These are phyloP conservation scores for Erebia ligea DNA, from an alignment of 2,888 invertebrate species.

Conservation along the genomic window DNA sequence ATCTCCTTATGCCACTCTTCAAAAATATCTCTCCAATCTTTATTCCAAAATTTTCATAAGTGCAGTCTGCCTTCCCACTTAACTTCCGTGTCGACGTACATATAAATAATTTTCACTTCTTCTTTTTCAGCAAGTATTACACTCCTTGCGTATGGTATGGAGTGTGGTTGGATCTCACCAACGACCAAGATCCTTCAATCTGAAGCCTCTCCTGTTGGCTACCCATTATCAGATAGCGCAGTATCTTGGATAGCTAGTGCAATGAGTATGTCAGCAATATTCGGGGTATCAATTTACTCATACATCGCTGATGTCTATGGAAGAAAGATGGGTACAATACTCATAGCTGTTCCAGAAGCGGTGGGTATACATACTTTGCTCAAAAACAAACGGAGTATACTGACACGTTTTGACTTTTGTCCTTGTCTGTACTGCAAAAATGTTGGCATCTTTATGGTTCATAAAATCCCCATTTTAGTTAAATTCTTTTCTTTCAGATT, in stretches of 20 bases:
- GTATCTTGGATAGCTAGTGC: conserved; percentile 75
- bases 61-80: no score
- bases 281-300: conserved; percentile 66
- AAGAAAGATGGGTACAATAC: conserved; percentile 66
- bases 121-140: conserved; percentile 33
- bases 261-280: conserved; percentile 58
- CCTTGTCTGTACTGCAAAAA: neutral
- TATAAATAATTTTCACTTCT: no score
- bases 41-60: no score
- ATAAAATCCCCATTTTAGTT: neutral
- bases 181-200: conserved; percentile 60
- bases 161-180: conserved; percentile 70
- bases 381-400: neutral
- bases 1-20: no score
- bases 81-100: no score
- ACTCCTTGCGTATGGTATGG: conserved; percentile 53
- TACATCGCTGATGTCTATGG: conserved; percentile 68
- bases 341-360: conserved; percentile 70
- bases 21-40: no score
- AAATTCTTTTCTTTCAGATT: conserved; percentile 47
- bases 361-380: conserved; percentile 48
- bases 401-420: no score
- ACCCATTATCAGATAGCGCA: conserved; percentile 59
- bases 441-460: neutral
- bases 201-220: conserved; percentile 53